These are phyloP conservation scores for Solen grandis DNA, from an alignment of 1,140 invertebrate genomes.

Conservation along the genomic window DNA sequence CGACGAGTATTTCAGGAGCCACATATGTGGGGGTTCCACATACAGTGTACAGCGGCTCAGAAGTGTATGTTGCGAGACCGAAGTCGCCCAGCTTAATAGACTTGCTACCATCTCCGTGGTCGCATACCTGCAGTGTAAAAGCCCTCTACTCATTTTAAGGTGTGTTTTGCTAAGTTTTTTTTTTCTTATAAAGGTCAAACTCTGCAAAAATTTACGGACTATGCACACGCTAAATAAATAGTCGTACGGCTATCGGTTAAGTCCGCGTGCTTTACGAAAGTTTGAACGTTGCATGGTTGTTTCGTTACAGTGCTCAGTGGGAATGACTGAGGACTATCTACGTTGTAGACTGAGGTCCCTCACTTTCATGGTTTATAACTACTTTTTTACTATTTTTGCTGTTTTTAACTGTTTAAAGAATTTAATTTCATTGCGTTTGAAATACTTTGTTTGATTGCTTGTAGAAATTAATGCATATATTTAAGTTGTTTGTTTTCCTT, in stretches of 20 bases:
- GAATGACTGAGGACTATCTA: no score
- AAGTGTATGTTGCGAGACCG: conserved; percentile 79
- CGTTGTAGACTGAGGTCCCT: no score
- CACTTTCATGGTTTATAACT: no score
- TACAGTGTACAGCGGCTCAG: conserved; percentile 88
- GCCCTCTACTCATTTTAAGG: not conserved
- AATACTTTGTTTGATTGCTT: no score
- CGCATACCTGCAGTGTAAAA: conserved; percentile 70
- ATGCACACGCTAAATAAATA: not conserved
- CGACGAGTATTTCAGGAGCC: conserved; percentile 97
- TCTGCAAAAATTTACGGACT: not conserved
- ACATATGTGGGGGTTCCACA: conserved; percentile 99
- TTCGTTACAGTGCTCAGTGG: no score
- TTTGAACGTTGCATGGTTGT: no score
- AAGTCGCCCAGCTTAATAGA: conserved; percentile 82
- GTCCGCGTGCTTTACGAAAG: no score
- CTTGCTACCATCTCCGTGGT: conserved; percentile 80
- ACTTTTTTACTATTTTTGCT: no score
- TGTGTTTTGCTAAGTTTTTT: not conserved
- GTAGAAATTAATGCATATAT: no score
- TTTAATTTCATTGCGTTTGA: no score
- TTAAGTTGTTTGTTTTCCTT: no score
- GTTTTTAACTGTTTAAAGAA: no score
- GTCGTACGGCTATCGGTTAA: not conserved
- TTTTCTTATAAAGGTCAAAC: not conserved